Conservation (phyloP, 2,797 vertebrate species). For the Enteromius afrohamiltoni region DNA sequence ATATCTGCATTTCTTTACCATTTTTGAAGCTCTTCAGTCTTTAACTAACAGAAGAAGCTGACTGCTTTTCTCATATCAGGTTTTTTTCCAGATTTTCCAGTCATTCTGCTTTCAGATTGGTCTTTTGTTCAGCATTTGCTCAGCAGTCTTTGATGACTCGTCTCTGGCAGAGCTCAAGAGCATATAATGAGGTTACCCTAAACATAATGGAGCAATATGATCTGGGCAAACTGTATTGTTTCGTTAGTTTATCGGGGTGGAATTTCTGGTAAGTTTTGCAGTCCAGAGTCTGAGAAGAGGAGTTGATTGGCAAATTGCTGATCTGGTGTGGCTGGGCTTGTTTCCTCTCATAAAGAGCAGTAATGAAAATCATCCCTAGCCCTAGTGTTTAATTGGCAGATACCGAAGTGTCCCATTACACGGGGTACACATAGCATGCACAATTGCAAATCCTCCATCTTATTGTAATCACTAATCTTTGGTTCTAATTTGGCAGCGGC, state of each 20-base stretch:
- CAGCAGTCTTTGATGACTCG: constrained; percentile 36
- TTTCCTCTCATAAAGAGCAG: constrained; percentile 51
- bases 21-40: constrained; percentile 36
- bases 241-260: constrained; percentile 41
- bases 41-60: constrained; percentile 30
- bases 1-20: constrained; percentile 32
- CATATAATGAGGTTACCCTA: constrained; percentile 13
- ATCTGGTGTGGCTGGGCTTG: constrained; percentile 34
- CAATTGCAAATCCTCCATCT: constrained; percentile 48
- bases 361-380: constrained; percentile 37
- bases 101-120: constrained; percentile 26
- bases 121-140: constrained; percentile 36
- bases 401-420: constrained; percentile 35
- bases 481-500: constrained; percentile 50
- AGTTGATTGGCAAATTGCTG: constrained; percentile 35
- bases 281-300: constrained; percentile 16
- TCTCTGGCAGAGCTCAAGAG: constrained; percentile 41
- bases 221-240: constrained; percentile 15
- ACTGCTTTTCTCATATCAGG: constrained; percentile 49
- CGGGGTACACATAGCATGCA: constrained; percentile 30
- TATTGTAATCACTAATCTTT: constrained; percentile 52
- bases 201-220: constrained; percentile 31
- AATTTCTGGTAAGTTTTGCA: constrained; percentile 32
- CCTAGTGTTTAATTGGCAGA: constrained; percentile 35
- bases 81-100: constrained; percentile 56